Evolutionary conservation across 2,888 invertebrate genomes (phyloP).

Genomic region (Antitype chi): DNA sequence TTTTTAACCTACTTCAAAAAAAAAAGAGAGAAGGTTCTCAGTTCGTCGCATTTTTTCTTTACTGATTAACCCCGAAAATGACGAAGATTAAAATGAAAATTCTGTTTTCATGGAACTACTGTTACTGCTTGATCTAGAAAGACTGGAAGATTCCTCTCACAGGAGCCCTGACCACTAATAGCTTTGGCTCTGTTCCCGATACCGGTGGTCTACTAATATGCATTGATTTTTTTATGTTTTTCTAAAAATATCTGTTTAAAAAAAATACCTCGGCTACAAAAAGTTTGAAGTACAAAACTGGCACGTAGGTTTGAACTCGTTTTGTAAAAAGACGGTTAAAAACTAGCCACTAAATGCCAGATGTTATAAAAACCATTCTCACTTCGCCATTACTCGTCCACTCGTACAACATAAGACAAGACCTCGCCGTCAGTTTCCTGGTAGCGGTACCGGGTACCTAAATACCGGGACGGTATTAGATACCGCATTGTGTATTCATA

Average conservation of each 20-base stretch:
- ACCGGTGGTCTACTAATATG: too few relatives aligned
- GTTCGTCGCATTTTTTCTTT: too few relatives aligned
- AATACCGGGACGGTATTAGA: not conserved
- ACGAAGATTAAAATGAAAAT: too few relatives aligned
- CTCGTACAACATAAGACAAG: not conserved
- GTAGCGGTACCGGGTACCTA: not conserved
- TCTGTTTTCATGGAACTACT: too few relatives aligned
- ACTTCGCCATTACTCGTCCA: not conserved
- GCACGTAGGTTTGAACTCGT: not conserved
- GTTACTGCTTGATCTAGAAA: too few relatives aligned
- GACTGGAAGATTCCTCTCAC: too few relatives aligned
- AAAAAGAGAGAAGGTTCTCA: too few relatives aligned
- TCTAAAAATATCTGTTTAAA: too few relatives aligned
- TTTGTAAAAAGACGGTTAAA: not conserved
- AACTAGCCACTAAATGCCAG: not conserved
- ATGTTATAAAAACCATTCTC: not conserved
- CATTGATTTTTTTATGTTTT: too few relatives aligned
- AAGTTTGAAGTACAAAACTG: not conserved
- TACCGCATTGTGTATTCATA: constrained; percentile 21
- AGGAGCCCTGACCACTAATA: too few relatives aligned
- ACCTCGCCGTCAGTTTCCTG: not conserved
- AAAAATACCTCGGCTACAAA: not conserved
- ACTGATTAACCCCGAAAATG: too few relatives aligned
- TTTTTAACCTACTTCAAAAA: not conserved
- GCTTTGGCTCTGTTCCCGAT: too few relatives aligned